Base-by-base conservation (phyloP, 2,888 invertebrate species). In the Melikaiella ostensackeni region DNA sequence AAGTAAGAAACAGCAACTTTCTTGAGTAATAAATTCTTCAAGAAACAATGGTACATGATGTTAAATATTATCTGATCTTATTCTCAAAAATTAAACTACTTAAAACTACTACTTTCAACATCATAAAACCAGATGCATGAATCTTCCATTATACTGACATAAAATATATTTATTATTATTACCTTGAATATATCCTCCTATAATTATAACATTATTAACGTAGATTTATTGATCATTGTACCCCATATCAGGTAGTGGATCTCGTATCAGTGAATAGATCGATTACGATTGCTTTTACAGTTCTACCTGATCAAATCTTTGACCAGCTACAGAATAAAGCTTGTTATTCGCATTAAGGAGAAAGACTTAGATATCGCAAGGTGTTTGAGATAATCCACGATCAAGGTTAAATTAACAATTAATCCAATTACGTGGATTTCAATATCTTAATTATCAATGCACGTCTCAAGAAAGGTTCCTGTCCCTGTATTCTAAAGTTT, bases 391-490 rank as follows among this genome's bases (percentile, higher is more conserved):
- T 61, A 61, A 61, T 30, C 33, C 19, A 7, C 19, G 7, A 61
- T 2, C 19, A 30, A 61, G 61, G 27, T 19, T 30, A 80, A 75
- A 85, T 79, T 81, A 80, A 79, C 79, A 84, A 84, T 83, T 83
- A 85, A 83, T 84, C 79, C 81, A 27, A 64, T 77, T 38, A 55
- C 27, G 55, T 74, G 16, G 63, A 27, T 70, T 79, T 75, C 79
- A 82, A 86, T 86, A 86, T 87, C 87, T 88, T 86, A 86, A 87
- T 38, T 38, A 38, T 11, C 82, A 75, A 80, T 78, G 79, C 77
- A 81, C 79, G 77, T 76, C 73, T 24, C 59, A 74, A 80, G 59
- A 75, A 62, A 33, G n/a, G 16, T 27, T 8, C n/a, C n/a, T n/a
- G 9, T 50, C 24, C 55, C 6, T 50, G 50, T 24, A 24, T 24